Conservation (phyloP, 2,888 invertebrate genomes). For the Saturnia pavonia region DNA sequence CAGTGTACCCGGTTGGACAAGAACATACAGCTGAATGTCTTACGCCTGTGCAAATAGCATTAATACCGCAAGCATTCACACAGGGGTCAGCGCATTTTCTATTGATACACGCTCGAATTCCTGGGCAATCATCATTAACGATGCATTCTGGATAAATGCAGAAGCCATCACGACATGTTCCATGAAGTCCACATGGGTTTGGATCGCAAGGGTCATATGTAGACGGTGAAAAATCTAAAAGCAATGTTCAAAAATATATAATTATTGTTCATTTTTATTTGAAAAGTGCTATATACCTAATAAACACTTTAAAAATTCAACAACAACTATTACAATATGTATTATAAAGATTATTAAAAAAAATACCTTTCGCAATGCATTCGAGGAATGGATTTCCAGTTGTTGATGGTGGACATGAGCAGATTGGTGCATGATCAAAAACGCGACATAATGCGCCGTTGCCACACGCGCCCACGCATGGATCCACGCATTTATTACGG, state of each 20-base stretch:
- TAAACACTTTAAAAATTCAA: neutral
- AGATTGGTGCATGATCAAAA: slow-evolving; percentile 83
- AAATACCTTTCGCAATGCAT: slow-evolving; percentile 62
- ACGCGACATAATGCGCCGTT: slow-evolving; percentile 87
- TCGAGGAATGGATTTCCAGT: slow-evolving; percentile 92
- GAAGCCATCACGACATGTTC: slow-evolving; percentile 84
- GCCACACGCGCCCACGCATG: slow-evolving; percentile 92
- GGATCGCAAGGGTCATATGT: slow-evolving; percentile 85
- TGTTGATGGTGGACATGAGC: slow-evolving; percentile 87
- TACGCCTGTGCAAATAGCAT: slow-evolving; percentile 89
- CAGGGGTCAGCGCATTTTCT: slow-evolving; percentile 94
- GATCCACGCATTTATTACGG: slow-evolving; percentile 90
- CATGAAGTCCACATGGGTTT: slow-evolving; percentile 87
- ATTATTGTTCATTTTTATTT: neutral
- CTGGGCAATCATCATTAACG: slow-evolving; percentile 92
- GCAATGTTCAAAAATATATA: neutral
- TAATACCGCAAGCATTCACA: slow-evolving; percentile 90
- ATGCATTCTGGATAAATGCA: slow-evolving; percentile 93
- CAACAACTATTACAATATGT: neutral
- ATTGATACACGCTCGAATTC: slow-evolving; percentile 90
- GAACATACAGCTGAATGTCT: slow-evolving; percentile 90
- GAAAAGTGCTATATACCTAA: neutral
- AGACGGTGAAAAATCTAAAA: slow-evolving; percentile 54
- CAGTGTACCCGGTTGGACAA: slow-evolving; percentile 89
- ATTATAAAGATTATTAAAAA: neutral